Conservation (phyloP, 2,797 vertebrate genomes). For the Myiothlypis chrysogaster region DNA sequence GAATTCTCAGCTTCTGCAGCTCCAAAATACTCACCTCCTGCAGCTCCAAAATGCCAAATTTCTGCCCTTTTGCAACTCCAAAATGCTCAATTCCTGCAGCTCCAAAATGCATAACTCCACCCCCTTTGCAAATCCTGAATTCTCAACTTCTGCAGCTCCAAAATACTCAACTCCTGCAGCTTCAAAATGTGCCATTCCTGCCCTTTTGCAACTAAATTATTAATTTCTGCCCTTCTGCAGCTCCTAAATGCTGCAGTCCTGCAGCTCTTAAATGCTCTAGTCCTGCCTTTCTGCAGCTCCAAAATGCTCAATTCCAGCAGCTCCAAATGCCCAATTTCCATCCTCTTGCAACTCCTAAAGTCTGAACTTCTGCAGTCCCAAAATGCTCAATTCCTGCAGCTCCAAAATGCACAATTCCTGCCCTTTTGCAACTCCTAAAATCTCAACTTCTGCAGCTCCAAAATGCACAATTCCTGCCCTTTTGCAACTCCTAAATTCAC, state of each 20-base stretch:
- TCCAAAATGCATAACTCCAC: not conserved
- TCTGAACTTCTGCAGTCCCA: not conserved
- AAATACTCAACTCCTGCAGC: not conserved
- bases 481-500: not conserved
- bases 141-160: not conserved
- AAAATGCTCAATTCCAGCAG: not conserved
- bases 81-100: not conserved
- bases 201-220: not conserved
- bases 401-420: accelerated
- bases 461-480: not conserved
- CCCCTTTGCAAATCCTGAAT: not conserved
- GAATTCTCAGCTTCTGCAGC: not conserved
- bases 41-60: not conserved
- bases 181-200: accelerated
- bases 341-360: not conserved
- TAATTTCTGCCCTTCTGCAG: not conserved
- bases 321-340: not conserved
- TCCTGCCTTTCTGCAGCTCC: not conserved
- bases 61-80: not conserved
- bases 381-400: not conserved
- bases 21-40: not conserved
- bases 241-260: not conserved
- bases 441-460: not conserved
- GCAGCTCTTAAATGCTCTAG: not conserved
- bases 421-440: not conserved